phyloP scores from a whole-genome alignment of 30 jellyfish, hydroid and myxozoan species.

The Catostylus mosaicus region DNA sequence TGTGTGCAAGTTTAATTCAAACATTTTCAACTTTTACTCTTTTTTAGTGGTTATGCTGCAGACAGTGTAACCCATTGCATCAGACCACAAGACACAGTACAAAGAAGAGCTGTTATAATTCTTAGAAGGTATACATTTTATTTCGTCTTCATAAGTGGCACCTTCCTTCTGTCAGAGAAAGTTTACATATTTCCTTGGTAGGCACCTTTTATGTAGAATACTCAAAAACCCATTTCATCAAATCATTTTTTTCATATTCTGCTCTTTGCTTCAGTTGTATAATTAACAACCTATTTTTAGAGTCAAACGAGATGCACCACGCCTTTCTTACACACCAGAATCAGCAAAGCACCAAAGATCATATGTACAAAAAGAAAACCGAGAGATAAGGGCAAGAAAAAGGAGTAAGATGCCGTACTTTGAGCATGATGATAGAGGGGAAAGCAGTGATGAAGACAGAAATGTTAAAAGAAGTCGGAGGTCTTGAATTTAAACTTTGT shows the following conservation, averaged over 20 bases:
- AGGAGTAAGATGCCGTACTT: slow-evolving; percentile 66
- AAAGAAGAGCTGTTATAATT: slow-evolving; percentile 92
- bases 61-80: slow-evolving; percentile 95
- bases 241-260: too few relatives aligned
- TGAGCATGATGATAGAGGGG: slow-evolving; percentile 80
- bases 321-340: slow-evolving; percentile 46
- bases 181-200: too few relatives aligned
- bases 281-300: neutral
- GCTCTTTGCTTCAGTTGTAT: too few relatives aligned
- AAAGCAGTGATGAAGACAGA: slow-evolving; percentile 49
- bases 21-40: neutral
- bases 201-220: too few relatives aligned
- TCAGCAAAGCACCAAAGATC: slow-evolving; percentile 5
- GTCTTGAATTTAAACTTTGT: neutral
- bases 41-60: slow-evolving; percentile 97
- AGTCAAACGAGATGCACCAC: slow-evolving; percentile 69
- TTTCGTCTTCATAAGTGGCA: neutral
- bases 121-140: slow-evolving; percentile 77
- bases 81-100: slow-evolving; percentile 87
- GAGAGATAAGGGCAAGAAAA: slow-evolving; percentile 28
- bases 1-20: too few relatives aligned
- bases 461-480: slow-evolving; percentile 56
- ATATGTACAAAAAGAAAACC: slow-evolving; percentile 48
- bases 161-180: neutral
- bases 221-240: too few relatives aligned